Conservation (phyloP, 2,888 invertebrate genomes). For the Tribolium freemani region DNA sequence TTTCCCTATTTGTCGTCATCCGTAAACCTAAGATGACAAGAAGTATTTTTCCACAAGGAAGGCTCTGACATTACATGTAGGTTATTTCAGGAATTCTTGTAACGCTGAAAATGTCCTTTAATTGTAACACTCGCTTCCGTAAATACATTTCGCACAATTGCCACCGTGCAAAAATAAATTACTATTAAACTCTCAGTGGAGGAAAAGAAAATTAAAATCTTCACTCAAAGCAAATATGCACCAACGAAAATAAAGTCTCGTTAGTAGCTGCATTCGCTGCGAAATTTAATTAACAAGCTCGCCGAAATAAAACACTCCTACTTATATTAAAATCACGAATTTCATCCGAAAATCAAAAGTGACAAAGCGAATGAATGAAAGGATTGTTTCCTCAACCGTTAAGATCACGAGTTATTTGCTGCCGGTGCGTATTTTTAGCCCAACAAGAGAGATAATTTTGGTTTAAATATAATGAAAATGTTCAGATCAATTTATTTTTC, state of each 20-base stretch:
- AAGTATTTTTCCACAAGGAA: constrained; percentile 15
- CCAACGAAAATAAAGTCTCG: constrained; percentile 24
- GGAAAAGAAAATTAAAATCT: constrained; percentile 21
- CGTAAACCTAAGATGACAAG: constrained; percentile 6
- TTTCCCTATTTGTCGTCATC: not conserved
- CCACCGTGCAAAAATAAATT: constrained; percentile 9
- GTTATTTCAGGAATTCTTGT: constrained; percentile 17
- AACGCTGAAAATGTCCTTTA: constrained; percentile 8
- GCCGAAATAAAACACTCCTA: not conserved
- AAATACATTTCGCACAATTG: not conserved
- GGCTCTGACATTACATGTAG: not conserved
- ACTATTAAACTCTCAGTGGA: constrained; percentile 2
- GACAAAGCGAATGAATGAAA: not conserved
- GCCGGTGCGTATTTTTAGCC: constrained; percentile 17
- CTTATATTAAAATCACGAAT: not conserved
- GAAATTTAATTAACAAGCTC: constrained; percentile 22
- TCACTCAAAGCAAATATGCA: not conserved
- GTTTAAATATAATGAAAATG: constrained; percentile 10
- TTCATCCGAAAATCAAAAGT: not conserved
- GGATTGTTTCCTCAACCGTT: not conserved
- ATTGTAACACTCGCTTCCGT: not conserved
- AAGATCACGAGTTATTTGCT: constrained; percentile 3
- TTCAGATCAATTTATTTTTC: constrained; percentile 7
- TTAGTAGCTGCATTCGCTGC: constrained; percentile 8
- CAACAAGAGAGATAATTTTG: constrained; percentile 18